Evolutionary conservation across 2,888 invertebrate species (phyloP), one percentile per base, ranked within the genome.

Genomic region (Drosophila kambysellisi): DNA sequence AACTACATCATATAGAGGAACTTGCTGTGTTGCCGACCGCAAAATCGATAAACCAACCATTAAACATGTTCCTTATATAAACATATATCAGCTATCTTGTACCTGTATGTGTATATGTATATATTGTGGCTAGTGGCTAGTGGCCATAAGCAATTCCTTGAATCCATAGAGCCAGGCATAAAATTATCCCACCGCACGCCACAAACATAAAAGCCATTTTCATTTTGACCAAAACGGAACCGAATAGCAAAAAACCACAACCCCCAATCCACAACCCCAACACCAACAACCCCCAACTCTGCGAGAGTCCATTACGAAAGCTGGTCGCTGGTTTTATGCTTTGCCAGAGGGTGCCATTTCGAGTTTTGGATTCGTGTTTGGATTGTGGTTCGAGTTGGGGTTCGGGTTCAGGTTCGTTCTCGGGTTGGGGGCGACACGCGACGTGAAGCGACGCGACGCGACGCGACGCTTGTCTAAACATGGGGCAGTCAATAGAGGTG

Each of bases 151-250:
- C 72, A 80, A 85, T 84, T 84, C 88, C 73, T 76, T 76, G 85
- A 77, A 86, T 77, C 74, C 63, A 51, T 25, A 32, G 72, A 35
- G 65, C 51, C 67, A 65, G 74, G 60, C 66, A 74, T 81, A 76
- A 87, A 87, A 87, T 89, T 90, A 87, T 82, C 88, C 57, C 82
- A 76, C 69, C 69, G 82, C 86, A 87, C 86, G 87, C 87, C 75
- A 87, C 76, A 61, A 75, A 58, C 82, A 82, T 89, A 90, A 89
- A 90, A 89, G 80, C 91, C 87, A 87, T 90, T 90, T 87, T 87
- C 85, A 84, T 90, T 90, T 90, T 70, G 52, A 68, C 79, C 60
- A 63, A 59, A 79, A 62, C 81, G 78, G 71, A 76, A 70, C 75
- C 43, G 41, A 53, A 51, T 29, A 35, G 53, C 37, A 46, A 52